Evolutionary conservation across 2,888 invertebrate genomes (phyloP).

Genomic region (Zeuzera pyrina): DNA sequence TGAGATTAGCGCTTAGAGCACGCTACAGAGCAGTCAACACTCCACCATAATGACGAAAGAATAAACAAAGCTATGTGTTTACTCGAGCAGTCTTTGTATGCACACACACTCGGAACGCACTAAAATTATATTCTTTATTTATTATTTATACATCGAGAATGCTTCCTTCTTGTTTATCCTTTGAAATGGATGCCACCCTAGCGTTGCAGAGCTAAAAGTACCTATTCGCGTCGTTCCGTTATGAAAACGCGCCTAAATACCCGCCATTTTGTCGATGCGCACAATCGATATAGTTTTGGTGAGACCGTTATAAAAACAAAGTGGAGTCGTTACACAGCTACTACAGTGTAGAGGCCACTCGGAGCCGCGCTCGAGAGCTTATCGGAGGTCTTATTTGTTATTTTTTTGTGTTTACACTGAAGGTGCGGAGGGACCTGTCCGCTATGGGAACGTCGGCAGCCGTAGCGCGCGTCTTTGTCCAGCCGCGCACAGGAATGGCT

Average conservation of each 20-base stretch:
- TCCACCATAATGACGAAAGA: constrained; percentile 63
- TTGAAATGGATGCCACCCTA: constrained; percentile 56
- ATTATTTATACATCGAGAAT: constrained; percentile 68
- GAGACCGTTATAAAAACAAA: constrained; percentile 49
- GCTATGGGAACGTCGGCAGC: constrained; percentile 34
- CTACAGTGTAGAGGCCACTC: constrained; percentile 27
- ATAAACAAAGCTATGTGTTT: constrained; percentile 56
- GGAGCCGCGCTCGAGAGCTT: constrained; percentile 25
- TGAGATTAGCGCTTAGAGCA: constrained; percentile 58
- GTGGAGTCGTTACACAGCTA: constrained; percentile 31
- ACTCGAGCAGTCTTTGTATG: constrained; percentile 59
- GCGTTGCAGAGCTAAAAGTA: too few species aligned
- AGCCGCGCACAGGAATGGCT: constrained; percentile 27
- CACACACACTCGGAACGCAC: constrained; percentile 50
- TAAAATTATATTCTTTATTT: constrained; percentile 63
- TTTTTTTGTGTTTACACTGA: constrained; percentile 38
- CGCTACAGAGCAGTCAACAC: constrained; percentile 44
- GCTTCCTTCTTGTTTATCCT: constrained; percentile 61
- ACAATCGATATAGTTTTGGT: constrained; percentile 23
- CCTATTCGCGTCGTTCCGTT: constrained; percentile 40
- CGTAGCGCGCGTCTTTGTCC: constrained; percentile 33
- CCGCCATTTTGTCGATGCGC: constrained; percentile 40
- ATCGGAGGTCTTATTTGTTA: constrained; percentile 35
- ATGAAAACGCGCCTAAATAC: constrained; percentile 35
- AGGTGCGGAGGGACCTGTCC: constrained; percentile 20